phyloP scores from a whole-genome alignment of 2,797 vertebrate genomes.

The Uromys caudimaculatus region DNA sequence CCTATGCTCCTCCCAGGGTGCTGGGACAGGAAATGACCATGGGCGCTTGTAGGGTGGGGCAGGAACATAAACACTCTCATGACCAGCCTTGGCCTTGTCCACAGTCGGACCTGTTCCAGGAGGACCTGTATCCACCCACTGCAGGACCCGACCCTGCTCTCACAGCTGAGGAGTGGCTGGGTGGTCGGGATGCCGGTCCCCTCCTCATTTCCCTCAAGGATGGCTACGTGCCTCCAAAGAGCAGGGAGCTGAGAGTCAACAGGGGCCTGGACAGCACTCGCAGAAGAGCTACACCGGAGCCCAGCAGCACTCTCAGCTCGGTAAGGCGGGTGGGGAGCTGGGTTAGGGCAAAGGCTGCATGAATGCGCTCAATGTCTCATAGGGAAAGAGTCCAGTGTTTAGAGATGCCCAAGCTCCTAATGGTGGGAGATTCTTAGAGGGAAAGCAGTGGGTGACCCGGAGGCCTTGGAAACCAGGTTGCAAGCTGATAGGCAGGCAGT shows the following conservation, averaged over 20 bases:
- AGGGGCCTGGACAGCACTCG: conserved; percentile 92
- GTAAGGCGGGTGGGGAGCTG: conserved; percentile 36
- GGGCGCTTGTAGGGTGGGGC: background rate
- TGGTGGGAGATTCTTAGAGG: background rate
- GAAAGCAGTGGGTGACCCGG: background rate
- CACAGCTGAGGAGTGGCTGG: conserved; percentile 94
- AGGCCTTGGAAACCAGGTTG: background rate
- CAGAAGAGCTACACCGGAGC: conserved; percentile 86
- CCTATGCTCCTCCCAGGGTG: background rate
- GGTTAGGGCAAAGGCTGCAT: background rate
- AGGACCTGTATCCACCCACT: conserved; percentile 95
- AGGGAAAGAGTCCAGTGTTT: background rate
- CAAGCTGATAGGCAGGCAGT: background rate
- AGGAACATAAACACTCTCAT: background rate
- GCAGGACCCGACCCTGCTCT: conserved; percentile 93
- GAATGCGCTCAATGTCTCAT: background rate
- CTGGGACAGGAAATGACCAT: background rate
- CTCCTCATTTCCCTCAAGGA: conserved; percentile 94
- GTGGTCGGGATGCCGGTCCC: conserved; percentile 92
- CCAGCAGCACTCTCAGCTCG: conserved; percentile 57
- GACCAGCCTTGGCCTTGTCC: conserved; percentile 49
- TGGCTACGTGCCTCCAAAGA: conserved; percentile 93
- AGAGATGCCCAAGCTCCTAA: background rate
- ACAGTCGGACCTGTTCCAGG: conserved; percentile 97
- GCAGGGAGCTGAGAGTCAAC: conserved; percentile 92